These are phyloP conservation scores for Sebastes paucispinis DNA, from an alignment of 2,797 vertebrate genomes.

Conservation along the genomic window DNA sequence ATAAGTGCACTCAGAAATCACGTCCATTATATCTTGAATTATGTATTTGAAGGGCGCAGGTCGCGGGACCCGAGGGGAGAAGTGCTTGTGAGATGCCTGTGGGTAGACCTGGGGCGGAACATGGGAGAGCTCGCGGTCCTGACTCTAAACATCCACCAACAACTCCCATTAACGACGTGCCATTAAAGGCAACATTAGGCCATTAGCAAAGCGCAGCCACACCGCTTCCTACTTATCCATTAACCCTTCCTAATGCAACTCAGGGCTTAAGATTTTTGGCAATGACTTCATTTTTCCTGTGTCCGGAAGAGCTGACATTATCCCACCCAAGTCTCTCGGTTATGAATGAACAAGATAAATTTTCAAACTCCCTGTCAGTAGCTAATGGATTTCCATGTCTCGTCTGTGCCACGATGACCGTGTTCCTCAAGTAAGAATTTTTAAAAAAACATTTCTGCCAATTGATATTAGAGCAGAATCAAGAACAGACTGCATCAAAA, in stretches of 20 bases:
- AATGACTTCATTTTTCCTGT: conserved; percentile 62
- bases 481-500: neutral
- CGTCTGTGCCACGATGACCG: neutral
- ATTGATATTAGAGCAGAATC: conserved; percentile 15
- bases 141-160: conserved; percentile 59
- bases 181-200: conserved; percentile 79
- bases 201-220: conserved; percentile 77
- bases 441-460: neutral
- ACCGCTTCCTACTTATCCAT: conserved; percentile 68
- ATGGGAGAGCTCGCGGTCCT: conserved; percentile 45
- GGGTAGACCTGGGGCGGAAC: conserved; percentile 50
- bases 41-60: conserved; percentile 78
- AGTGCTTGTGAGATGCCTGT: conserved; percentile 53
- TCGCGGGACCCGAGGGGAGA: conserved; percentile 37
- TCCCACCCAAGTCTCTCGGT: conserved; percentile 29
- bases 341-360: conserved; percentile 36
- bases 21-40: conserved; percentile 85
- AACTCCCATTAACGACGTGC: conserved; percentile 67
- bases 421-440: conserved; percentile 17
- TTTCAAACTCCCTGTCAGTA: neutral
- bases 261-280: conserved; percentile 46
- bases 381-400: conserved; percentile 29
- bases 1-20: conserved; percentile 85
- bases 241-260: conserved; percentile 72
- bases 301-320: conserved; percentile 53